Evolutionary conservation across 2,113 vertebrate species (phyloP).

Genomic region (Sinocyclocheilus rhinocerous): DNA sequence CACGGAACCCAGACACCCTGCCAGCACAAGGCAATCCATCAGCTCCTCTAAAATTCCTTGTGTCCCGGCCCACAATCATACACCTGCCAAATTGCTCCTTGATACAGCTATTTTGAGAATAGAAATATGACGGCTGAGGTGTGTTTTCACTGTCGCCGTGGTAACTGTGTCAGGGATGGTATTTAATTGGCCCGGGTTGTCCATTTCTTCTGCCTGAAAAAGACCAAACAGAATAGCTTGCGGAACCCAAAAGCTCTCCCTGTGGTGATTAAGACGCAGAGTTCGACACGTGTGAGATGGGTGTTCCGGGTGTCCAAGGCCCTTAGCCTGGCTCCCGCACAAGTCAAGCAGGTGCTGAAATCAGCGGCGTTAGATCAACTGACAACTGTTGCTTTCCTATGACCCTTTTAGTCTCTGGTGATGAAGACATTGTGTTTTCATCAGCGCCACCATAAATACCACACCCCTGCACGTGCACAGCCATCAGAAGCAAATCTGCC

Average conservation of each 20-base stretch:
- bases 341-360: slow-evolving; percentile 68
- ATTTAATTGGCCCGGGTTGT: slow-evolving; percentile 65
- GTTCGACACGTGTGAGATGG: slow-evolving; percentile 40
- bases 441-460: slow-evolving; percentile 16
- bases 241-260: slow-evolving; percentile 48
- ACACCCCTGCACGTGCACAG: background rate
- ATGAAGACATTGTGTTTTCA: slow-evolving; percentile 41
- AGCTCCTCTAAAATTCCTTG: slow-evolving; percentile 56
- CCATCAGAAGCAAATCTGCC: slow-evolving; percentile 17
- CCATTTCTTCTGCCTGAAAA: slow-evolving; percentile 57
- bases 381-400: slow-evolving; percentile 72
- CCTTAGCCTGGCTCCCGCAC: slow-evolving; percentile 40
- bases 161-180: slow-evolving; percentile 66
- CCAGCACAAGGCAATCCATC: slow-evolving; percentile 49
- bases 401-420: slow-evolving; percentile 19
- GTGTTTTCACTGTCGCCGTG: slow-evolving; percentile 61
- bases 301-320: slow-evolving; percentile 23
- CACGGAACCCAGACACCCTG: slow-evolving; percentile 33
- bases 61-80: slow-evolving; percentile 55
- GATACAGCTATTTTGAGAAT: slow-evolving; percentile 62
- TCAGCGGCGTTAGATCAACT: slow-evolving; percentile 70
- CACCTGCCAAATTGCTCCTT: slow-evolving; percentile 63
- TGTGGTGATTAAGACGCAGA: slow-evolving; percentile 51
- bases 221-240: slow-evolving; percentile 53
- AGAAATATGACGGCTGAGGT: slow-evolving; percentile 63